These are phyloP conservation scores for Camptogramma bilineatum DNA, from an alignment of 2,888 invertebrate genomes.

Conservation along the genomic window DNA sequence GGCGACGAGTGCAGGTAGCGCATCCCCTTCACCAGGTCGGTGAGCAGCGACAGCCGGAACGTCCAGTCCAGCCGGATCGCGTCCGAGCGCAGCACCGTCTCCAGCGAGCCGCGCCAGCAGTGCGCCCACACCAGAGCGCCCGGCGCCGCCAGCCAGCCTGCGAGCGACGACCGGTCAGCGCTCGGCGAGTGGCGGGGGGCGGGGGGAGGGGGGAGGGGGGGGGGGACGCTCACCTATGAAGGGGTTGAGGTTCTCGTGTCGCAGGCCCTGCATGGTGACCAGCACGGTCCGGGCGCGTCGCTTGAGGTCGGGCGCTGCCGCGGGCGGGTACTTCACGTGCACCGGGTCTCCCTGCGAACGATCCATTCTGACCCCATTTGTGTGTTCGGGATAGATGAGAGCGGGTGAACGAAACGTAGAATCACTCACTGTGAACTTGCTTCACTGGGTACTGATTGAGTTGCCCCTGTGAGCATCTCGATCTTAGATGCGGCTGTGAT, in stretches of 20 bases:
- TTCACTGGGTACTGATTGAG: too few relatives aligned
- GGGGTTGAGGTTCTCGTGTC: conserved; percentile 96
- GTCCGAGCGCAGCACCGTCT: conserved; percentile 94
- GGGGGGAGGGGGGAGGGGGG: conserved; percentile 88
- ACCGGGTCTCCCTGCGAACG: conserved; percentile 93
- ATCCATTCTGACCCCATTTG: too few relatives aligned
- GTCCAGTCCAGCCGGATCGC: conserved; percentile 98
- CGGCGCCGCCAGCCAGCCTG: conserved; percentile 91
- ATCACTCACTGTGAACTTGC: too few relatives aligned
- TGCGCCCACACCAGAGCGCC: conserved; percentile 95
- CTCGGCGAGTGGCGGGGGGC: conserved; percentile 91
- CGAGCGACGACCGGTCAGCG: conserved; percentile 73
- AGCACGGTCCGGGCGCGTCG: conserved; percentile 92
- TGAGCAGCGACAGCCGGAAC: conserved; percentile 95
- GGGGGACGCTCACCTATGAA: conserved; percentile 87
- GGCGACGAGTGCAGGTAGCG: conserved; percentile 94
- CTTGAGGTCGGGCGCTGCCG: conserved; percentile 89
- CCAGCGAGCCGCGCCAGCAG: conserved; percentile 94
- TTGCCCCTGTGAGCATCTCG: too few relatives aligned
- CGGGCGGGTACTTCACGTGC: conserved; percentile 91
- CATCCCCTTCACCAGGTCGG: conserved; percentile 97
- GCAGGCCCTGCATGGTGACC: conserved; percentile 91
- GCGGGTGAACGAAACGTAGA: too few relatives aligned
- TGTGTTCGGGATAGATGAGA: too few relatives aligned
- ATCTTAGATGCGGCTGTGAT: too few relatives aligned